Evolutionary conservation across 2,797 vertebrate species (phyloP).

Genomic region (Sorex maritimensis): DNA sequence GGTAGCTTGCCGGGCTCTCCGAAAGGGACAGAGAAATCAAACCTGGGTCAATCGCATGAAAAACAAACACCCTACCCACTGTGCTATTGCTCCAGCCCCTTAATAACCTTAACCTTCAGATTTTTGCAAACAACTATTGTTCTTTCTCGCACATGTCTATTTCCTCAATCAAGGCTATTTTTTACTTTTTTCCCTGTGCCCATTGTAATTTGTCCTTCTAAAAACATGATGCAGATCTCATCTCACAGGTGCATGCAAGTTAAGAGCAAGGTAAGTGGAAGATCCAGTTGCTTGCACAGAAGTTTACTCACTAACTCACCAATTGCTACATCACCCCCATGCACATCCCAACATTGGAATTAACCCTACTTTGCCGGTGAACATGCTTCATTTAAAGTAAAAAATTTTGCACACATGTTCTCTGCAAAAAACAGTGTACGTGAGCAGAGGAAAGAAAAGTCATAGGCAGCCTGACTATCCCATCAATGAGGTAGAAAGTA

Average conservation of each 20-base stretch:
- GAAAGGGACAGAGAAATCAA: no score
- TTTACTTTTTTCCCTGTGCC: neutral
- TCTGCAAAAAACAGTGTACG: neutral
- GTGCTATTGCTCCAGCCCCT: no score
- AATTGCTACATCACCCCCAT: accelerated
- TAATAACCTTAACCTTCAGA: neutral
- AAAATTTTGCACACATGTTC: neutral
- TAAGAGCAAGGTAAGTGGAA: neutral
- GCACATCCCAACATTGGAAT: no score
- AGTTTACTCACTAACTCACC: neutral
- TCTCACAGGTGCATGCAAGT: neutral
- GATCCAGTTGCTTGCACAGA: neutral
- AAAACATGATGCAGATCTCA: neutral
- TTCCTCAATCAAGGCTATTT: neutral
- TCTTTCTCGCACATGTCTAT: neutral
- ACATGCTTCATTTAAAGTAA: neutral
- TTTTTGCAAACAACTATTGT: neutral
- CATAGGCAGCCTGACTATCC: neutral
- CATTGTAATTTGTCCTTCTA: neutral
- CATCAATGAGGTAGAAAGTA: constrained; percentile 2
- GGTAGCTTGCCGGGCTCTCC: no score
- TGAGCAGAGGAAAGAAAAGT: neutral
- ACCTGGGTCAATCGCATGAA: no score
- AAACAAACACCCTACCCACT: no score
- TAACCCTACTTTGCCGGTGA: neutral